These are phyloP conservation scores for Aphidius ervi DNA, from an alignment of 1,140 invertebrate genomes.

Conservation along the genomic window DNA sequence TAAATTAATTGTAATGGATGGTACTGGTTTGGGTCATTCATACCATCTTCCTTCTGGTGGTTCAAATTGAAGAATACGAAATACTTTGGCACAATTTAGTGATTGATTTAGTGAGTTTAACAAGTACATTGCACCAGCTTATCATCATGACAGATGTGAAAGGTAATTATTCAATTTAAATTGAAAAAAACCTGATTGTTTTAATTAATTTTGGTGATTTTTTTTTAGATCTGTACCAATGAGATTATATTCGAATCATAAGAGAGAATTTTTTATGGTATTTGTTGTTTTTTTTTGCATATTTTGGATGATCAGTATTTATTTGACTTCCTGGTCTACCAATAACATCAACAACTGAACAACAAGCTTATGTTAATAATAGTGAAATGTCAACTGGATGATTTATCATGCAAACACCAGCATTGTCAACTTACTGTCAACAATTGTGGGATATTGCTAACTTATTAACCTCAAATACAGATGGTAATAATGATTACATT, in stretches of 20 bases:
- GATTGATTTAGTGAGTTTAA: conserved; percentile 94
- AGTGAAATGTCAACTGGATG: conserved; percentile 75
- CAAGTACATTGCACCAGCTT: conserved; percentile 90
- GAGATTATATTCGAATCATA: conserved; percentile 94
- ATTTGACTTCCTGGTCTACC: conserved; percentile 91
- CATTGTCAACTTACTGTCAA: conserved; percentile 83
- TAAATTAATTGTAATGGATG: too few species aligned
- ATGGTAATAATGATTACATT: conserved; percentile 58
- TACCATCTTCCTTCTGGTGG: conserved; percentile 81
- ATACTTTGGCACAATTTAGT: conserved; percentile 81
- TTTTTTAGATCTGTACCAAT: conserved; percentile 86
- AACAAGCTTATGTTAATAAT: conserved; percentile 59
- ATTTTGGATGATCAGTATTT: conserved; percentile 81
- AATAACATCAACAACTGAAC: conserved; percentile 74
- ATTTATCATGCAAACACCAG: conserved; percentile 78
- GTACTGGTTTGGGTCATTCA: conserved; percentile 71
- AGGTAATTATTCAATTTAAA: conserved; percentile 57
- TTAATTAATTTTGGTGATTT: conserved; percentile 6
- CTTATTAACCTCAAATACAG: conserved; percentile 77
- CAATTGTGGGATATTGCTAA: conserved; percentile 90
- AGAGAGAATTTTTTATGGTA: conserved; percentile 91
- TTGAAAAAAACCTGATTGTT: conserved; percentile 1
- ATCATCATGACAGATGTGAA: conserved; percentile 94
- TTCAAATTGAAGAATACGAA: conserved; percentile 70
- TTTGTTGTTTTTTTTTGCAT: conserved; percentile 86